Evolutionary conservation across 2,797 vertebrate genomes (phyloP).

Genomic region (Cephalopachus bancanus): DNA sequence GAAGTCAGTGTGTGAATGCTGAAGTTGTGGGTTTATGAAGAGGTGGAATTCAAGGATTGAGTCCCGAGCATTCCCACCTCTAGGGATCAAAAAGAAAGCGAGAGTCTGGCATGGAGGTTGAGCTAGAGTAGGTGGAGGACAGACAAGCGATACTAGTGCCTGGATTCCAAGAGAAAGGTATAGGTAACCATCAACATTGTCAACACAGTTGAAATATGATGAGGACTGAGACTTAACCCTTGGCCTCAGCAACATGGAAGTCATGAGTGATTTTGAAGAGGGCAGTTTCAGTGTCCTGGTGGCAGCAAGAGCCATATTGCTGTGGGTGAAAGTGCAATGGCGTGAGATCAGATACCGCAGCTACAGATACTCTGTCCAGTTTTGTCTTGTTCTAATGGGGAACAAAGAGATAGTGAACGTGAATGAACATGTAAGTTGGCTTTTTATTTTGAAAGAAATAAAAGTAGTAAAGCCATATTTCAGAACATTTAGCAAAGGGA

Average conservation of each 20-base stretch:
- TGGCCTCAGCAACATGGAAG: neutral
- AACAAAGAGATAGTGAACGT: neutral
- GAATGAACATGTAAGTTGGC: neutral
- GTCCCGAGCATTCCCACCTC: no score
- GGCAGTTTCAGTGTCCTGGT: neutral
- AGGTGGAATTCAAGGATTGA: neutral
- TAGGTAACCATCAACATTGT: rapidly evolving
- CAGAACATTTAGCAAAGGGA: neutral
- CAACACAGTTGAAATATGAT: neutral
- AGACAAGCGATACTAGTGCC: neutral
- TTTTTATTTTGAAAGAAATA: constrained; percentile 53
- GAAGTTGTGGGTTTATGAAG: neutral
- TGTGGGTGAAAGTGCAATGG: rapidly evolving
- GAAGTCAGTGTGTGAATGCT: neutral
- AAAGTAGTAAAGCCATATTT: neutral
- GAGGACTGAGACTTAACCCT: neutral
- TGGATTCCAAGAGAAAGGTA: neutral
- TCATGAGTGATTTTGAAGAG: neutral
- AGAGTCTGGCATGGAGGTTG: neutral
- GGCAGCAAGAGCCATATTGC: neutral
- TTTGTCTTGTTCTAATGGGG: neutral
- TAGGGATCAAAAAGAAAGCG: neutral
- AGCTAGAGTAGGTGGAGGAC: neutral
- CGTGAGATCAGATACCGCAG: neutral
- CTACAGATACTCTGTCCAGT: neutral